Evolutionary conservation across 2,113 vertebrate species (phyloP).

Genomic region (Eurypyga helias): DNA sequence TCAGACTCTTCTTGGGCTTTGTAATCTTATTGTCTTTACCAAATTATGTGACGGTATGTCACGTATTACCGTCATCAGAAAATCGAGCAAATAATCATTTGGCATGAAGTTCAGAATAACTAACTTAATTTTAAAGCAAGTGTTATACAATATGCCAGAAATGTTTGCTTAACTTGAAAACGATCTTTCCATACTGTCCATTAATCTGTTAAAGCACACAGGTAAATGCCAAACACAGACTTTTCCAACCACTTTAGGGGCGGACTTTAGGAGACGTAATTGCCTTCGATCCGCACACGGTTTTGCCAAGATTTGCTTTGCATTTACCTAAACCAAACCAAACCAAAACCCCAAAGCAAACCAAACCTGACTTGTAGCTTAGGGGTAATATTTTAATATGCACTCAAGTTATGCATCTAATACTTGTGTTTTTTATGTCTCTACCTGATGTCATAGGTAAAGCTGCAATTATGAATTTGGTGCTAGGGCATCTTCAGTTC

Average conservation of each 20-base stretch:
- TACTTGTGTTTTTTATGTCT: background rate
- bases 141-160: background rate
- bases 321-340: background rate
- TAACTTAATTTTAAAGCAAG: slow-evolving; percentile 38
- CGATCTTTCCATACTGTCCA: background rate
- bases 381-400: background rate
- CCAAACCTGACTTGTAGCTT: background rate
- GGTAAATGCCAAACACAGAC: background rate
- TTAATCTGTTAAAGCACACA: background rate
- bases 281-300: fast-evolving
- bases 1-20: slow-evolving; percentile 24
- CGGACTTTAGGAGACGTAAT: background rate
- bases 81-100: background rate
- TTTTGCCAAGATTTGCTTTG: background rate
- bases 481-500: background rate
- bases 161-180: slow-evolving; percentile 39
- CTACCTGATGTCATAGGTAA: background rate
- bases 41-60: background rate
- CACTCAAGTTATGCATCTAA: background rate
- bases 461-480: background rate
- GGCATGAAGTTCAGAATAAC: slow-evolving; percentile 12
- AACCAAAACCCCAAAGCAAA: background rate
- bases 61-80: slow-evolving; percentile 2
- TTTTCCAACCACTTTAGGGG: background rate
- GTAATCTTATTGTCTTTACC: slow-evolving; percentile 45